Conservation (phyloP, 2,113 vertebrate genomes). For the Syngnathus floridae region DNA sequence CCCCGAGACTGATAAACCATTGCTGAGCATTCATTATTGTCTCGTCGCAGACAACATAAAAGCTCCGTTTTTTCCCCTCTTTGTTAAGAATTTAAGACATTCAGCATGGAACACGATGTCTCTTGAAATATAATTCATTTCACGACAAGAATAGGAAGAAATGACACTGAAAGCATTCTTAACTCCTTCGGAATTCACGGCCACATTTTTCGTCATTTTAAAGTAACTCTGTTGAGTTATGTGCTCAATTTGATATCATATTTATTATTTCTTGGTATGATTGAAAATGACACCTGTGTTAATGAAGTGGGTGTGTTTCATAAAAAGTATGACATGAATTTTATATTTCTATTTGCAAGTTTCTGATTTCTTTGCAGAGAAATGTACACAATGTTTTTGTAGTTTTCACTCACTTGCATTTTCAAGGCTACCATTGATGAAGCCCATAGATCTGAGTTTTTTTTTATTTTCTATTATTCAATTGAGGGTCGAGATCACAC, state of each 20-base stretch:
- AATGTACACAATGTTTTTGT: background rate
- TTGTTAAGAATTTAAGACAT: background rate
- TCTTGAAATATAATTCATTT: background rate
- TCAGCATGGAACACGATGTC: background rate
- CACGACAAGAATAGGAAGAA: background rate
- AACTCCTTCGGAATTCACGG: background rate
- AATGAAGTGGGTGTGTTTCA: too few species aligned
- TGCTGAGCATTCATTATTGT: constrained; percentile 47
- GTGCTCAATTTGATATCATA: too few species aligned
- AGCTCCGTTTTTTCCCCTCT: background rate
- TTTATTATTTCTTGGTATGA: too few species aligned
- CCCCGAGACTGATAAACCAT: constrained; percentile 37
- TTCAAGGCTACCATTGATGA: background rate
- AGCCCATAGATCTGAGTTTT: background rate
- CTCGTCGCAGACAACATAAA: constrained; percentile 32
- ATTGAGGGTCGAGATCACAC: background rate
- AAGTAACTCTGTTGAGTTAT: background rate
- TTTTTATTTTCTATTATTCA: background rate
- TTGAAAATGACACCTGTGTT: too few species aligned
- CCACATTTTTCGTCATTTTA: background rate
- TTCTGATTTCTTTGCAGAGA: background rate
- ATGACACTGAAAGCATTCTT: background rate
- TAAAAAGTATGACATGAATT: background rate
- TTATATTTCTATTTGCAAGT: background rate
- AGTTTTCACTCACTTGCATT: background rate